Conservation (phyloP, 2,888 invertebrate genomes). For the Pseudanteris insignis region DNA sequence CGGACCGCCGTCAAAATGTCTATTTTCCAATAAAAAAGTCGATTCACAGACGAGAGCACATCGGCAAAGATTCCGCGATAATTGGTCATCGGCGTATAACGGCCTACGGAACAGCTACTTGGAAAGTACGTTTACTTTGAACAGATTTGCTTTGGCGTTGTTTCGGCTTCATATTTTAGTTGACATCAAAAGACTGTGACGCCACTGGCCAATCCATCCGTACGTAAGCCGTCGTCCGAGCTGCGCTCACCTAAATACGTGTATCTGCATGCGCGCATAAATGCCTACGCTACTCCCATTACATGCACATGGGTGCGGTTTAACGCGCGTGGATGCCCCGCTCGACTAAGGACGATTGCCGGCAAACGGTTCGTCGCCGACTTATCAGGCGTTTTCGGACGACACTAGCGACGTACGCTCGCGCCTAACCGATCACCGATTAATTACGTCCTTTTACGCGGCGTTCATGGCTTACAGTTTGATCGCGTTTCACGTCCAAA, state of each 20-base stretch:
- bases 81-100: conserved; percentile 65
- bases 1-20: conserved; percentile 55
- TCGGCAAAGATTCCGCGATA: conserved; percentile 65
- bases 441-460: too few relatives aligned
- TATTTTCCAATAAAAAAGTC: conserved; percentile 57
- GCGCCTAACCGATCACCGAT: too few relatives aligned
- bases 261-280: conserved; percentile 43
- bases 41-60: conserved; percentile 61
- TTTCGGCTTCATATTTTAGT: conserved; percentile 65
- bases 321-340: conserved; percentile 38
- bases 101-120: conserved; percentile 54
- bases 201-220: conserved; percentile 61
- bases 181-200: conserved; percentile 63
- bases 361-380: conserved; percentile 11
- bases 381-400: conserved; percentile 15
- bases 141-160: conserved; percentile 65
- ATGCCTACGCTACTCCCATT: conserved; percentile 36
- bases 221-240: conserved; percentile 55
- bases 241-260: conserved; percentile 41
- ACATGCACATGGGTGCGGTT: conserved; percentile 43
- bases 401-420: too few relatives aligned
- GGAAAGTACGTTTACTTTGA: conserved; percentile 62
- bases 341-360: conserved; percentile 37
- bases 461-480: too few relatives aligned
- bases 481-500: too few relatives aligned